Evolutionary conservation across 2,888 invertebrate genomes (phyloP).

Genomic region (Drosophila lacicola): DNA sequence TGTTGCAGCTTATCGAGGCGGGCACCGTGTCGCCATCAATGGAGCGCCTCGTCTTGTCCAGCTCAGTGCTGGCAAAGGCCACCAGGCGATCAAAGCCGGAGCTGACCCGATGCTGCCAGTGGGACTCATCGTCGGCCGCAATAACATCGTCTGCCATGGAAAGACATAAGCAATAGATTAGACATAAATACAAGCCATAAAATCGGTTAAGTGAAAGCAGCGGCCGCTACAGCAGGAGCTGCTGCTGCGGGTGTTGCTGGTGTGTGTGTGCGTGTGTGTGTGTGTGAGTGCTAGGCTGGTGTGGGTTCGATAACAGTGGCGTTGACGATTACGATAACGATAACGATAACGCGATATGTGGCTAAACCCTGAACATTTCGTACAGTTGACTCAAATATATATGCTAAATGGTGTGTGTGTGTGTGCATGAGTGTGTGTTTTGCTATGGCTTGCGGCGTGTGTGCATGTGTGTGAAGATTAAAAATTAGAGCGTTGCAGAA

Average conservation of each 20-base stretch:
- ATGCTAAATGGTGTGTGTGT: conserved; percentile 20
- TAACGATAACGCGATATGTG: conserved; percentile 21
- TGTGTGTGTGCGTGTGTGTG: conserved; percentile 22
- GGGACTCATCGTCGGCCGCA: conserved; percentile 92
- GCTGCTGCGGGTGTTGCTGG: conserved; percentile 12
- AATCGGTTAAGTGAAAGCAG: conserved; percentile 12
- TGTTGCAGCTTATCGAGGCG: conserved; percentile 89
- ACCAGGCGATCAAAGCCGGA: conserved; percentile 97
- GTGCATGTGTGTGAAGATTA: conserved; percentile 16
- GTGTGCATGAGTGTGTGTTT: conserved; percentile 6
- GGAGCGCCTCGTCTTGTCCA: conserved; percentile 93
- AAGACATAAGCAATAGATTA: conserved; percentile 30
- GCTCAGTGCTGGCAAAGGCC: conserved; percentile 96
- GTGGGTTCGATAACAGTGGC: conserved; percentile 28
- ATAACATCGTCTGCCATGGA: conserved; percentile 83
- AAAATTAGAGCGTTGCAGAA: conserved; percentile 50
- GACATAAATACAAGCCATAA: not conserved
- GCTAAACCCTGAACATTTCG: conserved; percentile 29
- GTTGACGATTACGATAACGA: conserved; percentile 35
- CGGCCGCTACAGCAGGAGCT: conserved; percentile 16
- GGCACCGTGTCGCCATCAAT: conserved; percentile 89
- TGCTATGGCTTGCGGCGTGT: not conserved
- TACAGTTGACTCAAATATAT: conserved; percentile 36
- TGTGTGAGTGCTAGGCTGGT: conserved; percentile 3
- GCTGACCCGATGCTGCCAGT: conserved; percentile 97